phyloP scores from a whole-genome alignment of 1,140 invertebrate genomes.

The Apocrypta bakeri region DNA sequence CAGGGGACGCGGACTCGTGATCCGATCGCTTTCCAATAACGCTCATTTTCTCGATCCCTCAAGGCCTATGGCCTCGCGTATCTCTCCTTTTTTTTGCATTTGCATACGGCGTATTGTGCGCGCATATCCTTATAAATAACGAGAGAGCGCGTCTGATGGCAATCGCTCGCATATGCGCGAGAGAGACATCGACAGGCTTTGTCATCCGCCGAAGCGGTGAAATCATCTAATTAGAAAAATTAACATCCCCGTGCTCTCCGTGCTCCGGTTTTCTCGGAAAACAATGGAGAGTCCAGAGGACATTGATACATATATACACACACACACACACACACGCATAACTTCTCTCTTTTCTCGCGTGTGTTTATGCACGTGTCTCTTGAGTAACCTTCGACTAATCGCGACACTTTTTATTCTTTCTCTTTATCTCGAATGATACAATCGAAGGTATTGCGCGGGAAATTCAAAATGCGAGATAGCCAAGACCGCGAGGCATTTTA shows the following conservation, averaged over 20 bases:
- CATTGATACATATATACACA: neutral
- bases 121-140: slow-evolving; percentile 9
- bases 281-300: slow-evolving; percentile 22
- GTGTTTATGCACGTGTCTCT: too few relatives aligned
- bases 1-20: neutral
- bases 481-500: neutral
- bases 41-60: neutral
- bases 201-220: slow-evolving; percentile 9
- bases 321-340: neutral
- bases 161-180: neutral
- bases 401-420: neutral
- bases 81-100: neutral
- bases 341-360: neutral
- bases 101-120: neutral
- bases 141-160: neutral
- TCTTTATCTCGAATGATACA: neutral
- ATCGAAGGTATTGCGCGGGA: neutral
- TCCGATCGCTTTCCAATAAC: neutral
- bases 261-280: slow-evolving; percentile 28
- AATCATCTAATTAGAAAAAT: slow-evolving; percentile 47
- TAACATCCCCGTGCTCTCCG: slow-evolving; percentile 25
- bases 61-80: slow-evolving; percentile 1
- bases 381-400: neutral
- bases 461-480: neutral
- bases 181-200: neutral